Evolutionary conservation across 2,888 invertebrate species (phyloP).

Genomic region (Stenodema calcarata): DNA sequence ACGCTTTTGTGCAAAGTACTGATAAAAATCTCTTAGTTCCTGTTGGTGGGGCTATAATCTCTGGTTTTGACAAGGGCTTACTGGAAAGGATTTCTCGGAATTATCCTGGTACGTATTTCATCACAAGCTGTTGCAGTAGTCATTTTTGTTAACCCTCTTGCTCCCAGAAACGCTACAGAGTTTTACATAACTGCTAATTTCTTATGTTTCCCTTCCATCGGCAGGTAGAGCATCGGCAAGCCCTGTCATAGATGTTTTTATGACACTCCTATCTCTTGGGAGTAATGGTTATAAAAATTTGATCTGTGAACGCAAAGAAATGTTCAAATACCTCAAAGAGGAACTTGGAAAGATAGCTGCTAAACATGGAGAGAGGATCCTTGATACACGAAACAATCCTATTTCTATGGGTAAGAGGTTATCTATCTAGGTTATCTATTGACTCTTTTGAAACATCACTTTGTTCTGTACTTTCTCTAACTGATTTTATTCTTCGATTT

Average conservation of each 20-base stretch:
- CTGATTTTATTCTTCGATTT: neutral
- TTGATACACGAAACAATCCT: conserved; percentile 70
- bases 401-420: conserved; percentile 70
- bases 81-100: conserved; percentile 72
- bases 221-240: conserved; percentile 74
- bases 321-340: conserved; percentile 69
- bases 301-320: conserved; percentile 68
- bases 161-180: too few relatives aligned
- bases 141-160: too few relatives aligned
- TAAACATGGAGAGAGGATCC: conserved; percentile 67
- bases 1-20: conserved; percentile 81
- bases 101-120: conserved; percentile 69
- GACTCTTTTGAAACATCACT: neutral
- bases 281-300: conserved; percentile 69
- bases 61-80: conserved; percentile 70
- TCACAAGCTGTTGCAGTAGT: too few relatives aligned
- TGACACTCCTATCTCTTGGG: conserved; percentile 76
- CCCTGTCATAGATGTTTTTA: conserved; percentile 76
- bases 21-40: conserved; percentile 87
- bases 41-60: conserved; percentile 81
- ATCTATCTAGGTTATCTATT: too few relatives aligned
- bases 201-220: conserved; percentile 35
- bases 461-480: neutral
- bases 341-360: conserved; percentile 66
- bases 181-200: too few relatives aligned